Conservation (phyloP, 2,113 vertebrate species). For the Columbina picui region DNA sequence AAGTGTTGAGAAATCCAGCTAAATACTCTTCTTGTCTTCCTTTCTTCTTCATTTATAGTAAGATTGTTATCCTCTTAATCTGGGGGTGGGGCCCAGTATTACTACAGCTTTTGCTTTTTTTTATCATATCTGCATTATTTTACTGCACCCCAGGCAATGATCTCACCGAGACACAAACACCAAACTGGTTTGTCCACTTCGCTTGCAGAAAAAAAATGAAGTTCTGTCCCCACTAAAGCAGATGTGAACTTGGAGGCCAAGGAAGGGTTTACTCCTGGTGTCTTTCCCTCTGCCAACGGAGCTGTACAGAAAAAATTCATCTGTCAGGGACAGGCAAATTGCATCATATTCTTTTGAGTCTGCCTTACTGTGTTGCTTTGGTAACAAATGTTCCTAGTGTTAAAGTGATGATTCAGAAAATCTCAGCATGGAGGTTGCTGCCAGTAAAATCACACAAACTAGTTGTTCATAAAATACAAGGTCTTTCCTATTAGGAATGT, state of each 20-base stretch:
- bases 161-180: not conserved
- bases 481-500: not conserved
- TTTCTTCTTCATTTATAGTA: not conserved
- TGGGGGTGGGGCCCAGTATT: not conserved
- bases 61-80: not conserved
- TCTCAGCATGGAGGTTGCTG: not conserved
- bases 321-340: not conserved
- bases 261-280: not conserved
- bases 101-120: not conserved
- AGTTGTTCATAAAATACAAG: not conserved
- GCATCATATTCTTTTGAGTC: not conserved
- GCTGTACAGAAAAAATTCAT: not conserved
- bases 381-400: not conserved
- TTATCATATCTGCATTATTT: not conserved
- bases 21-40: not conserved
- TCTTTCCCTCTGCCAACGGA: not conserved
- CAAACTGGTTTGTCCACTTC: not conserved
- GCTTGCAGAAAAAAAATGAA: not conserved
- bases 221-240: not conserved
- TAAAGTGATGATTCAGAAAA: not conserved
- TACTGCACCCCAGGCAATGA: not conserved
- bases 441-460: not conserved
- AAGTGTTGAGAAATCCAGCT: not conserved
- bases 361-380: not conserved
- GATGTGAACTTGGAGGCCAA: not conserved